Evolutionary conservation across 2,113 vertebrate genomes (phyloP).

Genomic region (Rhizomys pruinosus): DNA sequence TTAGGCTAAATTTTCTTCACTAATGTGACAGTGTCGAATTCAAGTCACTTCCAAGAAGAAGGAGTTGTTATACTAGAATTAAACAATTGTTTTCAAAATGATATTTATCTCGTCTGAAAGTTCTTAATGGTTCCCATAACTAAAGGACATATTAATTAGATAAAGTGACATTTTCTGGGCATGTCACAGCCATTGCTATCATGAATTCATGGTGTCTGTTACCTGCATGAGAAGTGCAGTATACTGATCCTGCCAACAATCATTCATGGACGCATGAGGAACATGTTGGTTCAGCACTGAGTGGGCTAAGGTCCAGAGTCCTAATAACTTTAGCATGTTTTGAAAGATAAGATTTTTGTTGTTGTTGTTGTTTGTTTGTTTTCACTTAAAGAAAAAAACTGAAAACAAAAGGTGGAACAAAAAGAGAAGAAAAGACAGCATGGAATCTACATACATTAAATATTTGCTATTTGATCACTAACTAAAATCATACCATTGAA

Average conservation of each 20-base stretch:
- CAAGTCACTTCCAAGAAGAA: background rate
- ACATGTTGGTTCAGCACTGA: no score
- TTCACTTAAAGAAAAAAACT: background rate
- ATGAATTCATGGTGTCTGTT: no score
- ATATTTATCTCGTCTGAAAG: background rate
- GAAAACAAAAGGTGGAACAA: background rate
- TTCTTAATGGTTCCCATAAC: background rate
- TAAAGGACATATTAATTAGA: background rate
- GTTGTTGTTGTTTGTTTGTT: background rate
- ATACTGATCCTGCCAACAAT: no score
- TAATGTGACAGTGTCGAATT: constrained; percentile 11
- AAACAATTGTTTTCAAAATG: constrained; percentile 10
- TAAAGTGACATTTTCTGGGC: background rate
- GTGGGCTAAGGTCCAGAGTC: no score
- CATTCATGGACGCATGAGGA: no score
- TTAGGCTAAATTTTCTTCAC: background rate
- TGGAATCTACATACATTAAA: background rate
- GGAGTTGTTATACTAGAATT: background rate
- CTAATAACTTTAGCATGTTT: no score
- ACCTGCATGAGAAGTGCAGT: no score
- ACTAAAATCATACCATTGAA: background rate
- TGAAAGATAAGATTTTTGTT: background rate
- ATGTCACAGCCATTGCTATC: no score
- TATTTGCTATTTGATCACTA: background rate
- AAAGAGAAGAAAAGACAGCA: background rate